Base-by-base conservation (phyloP, 2,797 vertebrate species). In the Paguma larvata region DNA sequence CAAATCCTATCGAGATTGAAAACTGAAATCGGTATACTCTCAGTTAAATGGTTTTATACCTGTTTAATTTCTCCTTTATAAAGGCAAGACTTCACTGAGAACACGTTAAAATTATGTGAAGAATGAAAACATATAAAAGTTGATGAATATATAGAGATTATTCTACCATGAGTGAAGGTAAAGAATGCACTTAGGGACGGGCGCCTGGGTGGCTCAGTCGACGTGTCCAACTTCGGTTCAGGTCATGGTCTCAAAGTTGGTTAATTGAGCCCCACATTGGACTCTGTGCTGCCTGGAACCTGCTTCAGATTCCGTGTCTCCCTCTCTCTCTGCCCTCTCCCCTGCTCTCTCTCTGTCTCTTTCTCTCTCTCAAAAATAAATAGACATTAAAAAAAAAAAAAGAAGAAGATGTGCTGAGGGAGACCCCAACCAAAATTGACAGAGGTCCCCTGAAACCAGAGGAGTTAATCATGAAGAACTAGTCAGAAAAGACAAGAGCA, bases 41-140 rank as follows among this genome's bases (percentile, higher is more conserved):
- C 48, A 23, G 53, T 88, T 95, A 96, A 97, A 85, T 44, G 3
- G 13, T 91, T 96, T 96, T 96, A 51, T 94, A 95, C 27, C 62
- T 96, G 82, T 79, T 91, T 97, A 59, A 32, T 63, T 77, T 89
- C 73, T 89, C 59, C 27, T 16, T 16, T 84, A 75, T 88, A 92
- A 95, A 77, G 59, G 72, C 90, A 93, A 97, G 78, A 92, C 88
- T 30, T 96, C 98, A 92, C 53, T 79, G 51, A 93, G 96, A 97
- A 97, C 78, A 78, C 96, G 59, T 59, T 65, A 98, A 98, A 98
- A 98, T 92, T 88, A 98, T 15, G 96, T 89, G 95, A 97, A 98
- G 85, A 77, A 53, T 96, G 93, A 93, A 98, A 98, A 97, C 89
- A 93, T 25, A 94, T 23, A 80, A 56, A 94, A 48, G 18, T 92